A percentile compares a stretch with the other conserved stretches of the same genome.
Evolutionary conservation across 2,797 vertebrate species (phyloP).

Genomic region (Anolis apletophallus): DNA sequence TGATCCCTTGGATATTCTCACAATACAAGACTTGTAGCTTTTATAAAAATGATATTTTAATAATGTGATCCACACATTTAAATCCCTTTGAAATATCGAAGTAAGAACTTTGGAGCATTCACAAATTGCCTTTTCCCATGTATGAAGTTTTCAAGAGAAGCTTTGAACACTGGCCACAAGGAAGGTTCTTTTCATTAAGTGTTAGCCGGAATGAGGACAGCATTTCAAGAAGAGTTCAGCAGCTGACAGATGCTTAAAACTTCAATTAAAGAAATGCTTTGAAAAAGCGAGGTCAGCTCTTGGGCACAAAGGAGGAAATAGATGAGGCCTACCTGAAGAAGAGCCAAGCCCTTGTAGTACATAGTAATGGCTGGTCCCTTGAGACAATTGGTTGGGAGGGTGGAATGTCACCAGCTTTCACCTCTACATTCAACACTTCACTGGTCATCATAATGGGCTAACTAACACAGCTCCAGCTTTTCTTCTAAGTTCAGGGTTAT

Average conservation of each 20-base stretch:
- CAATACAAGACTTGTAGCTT: neutral
- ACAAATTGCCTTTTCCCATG: neutral
- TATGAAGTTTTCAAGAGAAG: neutral
- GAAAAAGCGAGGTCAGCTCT: neutral
- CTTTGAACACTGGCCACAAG: neutral
- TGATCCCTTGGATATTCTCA: neutral
- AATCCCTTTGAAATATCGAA: neutral
- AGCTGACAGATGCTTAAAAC: conserved; percentile 9
- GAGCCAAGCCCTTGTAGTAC: neutral
- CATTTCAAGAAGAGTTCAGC: neutral
- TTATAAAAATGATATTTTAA: neutral
- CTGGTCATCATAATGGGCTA: neutral
- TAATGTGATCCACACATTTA: neutral
- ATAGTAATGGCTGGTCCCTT: accelerated
- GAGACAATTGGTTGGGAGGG: neutral
- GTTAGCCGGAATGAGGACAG: neutral
- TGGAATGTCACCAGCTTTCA: neutral
- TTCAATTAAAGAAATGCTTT: neutral
- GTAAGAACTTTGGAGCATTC: neutral
- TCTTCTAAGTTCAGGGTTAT: neutral
- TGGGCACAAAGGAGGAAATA: conserved; percentile 13
- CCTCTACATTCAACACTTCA: neutral
- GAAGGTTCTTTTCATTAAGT: neutral
- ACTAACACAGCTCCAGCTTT: neutral
- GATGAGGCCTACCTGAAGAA: neutral